These are phyloP conservation scores for Drosophila varians DNA, from an alignment of 1,140 invertebrate genomes.

Conservation along the genomic window DNA sequence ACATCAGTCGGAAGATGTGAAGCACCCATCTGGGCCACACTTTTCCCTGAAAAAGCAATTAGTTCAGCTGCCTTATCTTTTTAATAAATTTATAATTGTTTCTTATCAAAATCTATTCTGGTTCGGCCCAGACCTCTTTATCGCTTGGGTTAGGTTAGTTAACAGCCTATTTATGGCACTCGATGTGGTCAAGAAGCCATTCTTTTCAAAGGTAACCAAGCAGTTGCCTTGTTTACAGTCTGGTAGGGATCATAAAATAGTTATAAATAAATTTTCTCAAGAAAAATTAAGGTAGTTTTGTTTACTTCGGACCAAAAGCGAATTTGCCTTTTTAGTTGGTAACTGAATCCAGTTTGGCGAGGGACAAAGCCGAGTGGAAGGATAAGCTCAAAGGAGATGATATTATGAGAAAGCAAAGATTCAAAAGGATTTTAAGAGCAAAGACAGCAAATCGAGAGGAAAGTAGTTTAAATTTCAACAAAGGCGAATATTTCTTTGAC, in stretches of 20 bases:
- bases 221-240: not conserved
- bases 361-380: not conserved
- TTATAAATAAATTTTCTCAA: no score
- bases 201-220: not conserved
- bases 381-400: not conserved
- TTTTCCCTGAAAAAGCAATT: constrained; percentile 20
- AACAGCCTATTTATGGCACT: not conserved
- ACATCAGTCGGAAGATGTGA: not conserved
- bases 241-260: not conserved
- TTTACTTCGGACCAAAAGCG: not conserved
- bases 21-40: constrained; percentile 8
- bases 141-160: not conserved
- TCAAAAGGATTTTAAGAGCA: not conserved
- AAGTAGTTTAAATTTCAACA: no score
- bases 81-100: constrained; percentile 28
- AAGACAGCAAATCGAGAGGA: no score
- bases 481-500: no score
- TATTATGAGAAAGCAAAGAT: not conserved
- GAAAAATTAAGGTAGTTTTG: no score
- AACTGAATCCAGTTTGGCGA: not conserved
- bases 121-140: not conserved
- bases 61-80: constrained; percentile 1
- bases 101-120: constrained; percentile 9
- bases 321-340: not conserved
- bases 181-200: not conserved